Evolutionary conservation across 2,888 invertebrate genomes (phyloP), one percentile per base, ranked within the genome.

Genomic region (Aphidius colemani): DNA sequence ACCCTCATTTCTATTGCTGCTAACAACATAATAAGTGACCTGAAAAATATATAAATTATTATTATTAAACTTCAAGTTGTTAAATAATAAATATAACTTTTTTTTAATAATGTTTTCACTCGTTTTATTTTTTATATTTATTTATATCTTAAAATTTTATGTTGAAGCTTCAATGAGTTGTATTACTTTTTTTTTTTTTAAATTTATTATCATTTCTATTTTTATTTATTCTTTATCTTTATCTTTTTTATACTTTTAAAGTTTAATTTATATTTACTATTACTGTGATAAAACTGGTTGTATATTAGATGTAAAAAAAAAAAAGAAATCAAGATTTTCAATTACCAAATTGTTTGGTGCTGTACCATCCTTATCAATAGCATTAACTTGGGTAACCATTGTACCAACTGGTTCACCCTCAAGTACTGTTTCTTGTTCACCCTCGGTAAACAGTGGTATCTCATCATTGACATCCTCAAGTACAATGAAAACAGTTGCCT

Each of bases 401-500:
- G 95, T 96, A 69, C 96, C 96, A 73, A 96, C 91, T 49, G 95
- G 95, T 83, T 96, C 96, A 66, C 97, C 96, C 84, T 96, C 96
- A 72, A 95, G 86, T 65, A 96, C 96, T 6, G 95, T 96, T 85
- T 96, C 96, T 82, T 96, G 96, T 82, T 95, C 95, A 69, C 97
- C 88, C 84, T 96, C 95, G 66, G 95, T 95, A 84, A 98, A 97
- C 70, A 95, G 86, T 39, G 98, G 97, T 76, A 95, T 95, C 85
- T 98, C 97, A 83, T 98, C 98, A 85, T 98, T 98, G 65, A 96
- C 96, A 83, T 98, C 97, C 84, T 95, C 94, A 68, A 98, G 85
- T 87, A 93, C 92, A 76, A 97, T 95, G 85, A 90, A 93, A 71
- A 96, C 95, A 46, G 95, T 96, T 44, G 96, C 93, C 85, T 96